phyloP scores from a whole-genome alignment of 2,888 invertebrate species.

The Abrostola triplasia region DNA sequence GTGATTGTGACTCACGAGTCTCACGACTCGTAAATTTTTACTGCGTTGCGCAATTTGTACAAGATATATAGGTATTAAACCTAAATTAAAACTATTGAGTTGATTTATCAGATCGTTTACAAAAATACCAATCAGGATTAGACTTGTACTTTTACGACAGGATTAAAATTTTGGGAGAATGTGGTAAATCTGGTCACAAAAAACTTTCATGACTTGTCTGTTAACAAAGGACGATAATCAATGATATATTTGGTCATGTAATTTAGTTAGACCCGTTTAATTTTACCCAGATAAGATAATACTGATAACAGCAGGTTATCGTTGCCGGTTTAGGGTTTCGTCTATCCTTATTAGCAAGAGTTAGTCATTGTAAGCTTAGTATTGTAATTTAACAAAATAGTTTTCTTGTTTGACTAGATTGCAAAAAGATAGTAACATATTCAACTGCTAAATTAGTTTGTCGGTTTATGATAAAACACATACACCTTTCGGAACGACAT shows the following conservation, averaged over 20 bases:
- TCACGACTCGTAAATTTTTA: too few relatives aligned
- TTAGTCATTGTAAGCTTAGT: slow-evolving; percentile 50
- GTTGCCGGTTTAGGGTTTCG: slow-evolving; percentile 59
- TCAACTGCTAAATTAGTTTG: slow-evolving; percentile 37
- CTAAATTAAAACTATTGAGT: not conserved
- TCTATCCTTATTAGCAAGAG: slow-evolving; percentile 41
- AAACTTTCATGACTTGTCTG: slow-evolving; percentile 11
- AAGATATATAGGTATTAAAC: too few relatives aligned
- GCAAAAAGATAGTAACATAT: slow-evolving; percentile 38
- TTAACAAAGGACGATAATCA: slow-evolving; percentile 35
- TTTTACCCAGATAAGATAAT: slow-evolving; percentile 82
- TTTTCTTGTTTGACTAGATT: slow-evolving; percentile 50
- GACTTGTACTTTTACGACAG: too few relatives aligned
- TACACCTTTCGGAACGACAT: slow-evolving; percentile 26
- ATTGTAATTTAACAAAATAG: slow-evolving; percentile 48
- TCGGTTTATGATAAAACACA: slow-evolving; percentile 32
- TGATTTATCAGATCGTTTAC: too few relatives aligned
- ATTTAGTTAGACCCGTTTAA: slow-evolving; percentile 76
- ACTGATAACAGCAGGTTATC: slow-evolving; percentile 70
- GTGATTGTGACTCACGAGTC: not conserved
- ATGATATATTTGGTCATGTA: slow-evolving; percentile 78
- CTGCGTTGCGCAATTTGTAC: too few relatives aligned
- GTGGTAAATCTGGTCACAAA: slow-evolving; percentile 6
- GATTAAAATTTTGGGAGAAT: too few relatives aligned
- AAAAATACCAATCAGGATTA: too few relatives aligned